phyloP scores from a whole-genome alignment of 2,888 invertebrate species.

The Athalia rosae region DNA sequence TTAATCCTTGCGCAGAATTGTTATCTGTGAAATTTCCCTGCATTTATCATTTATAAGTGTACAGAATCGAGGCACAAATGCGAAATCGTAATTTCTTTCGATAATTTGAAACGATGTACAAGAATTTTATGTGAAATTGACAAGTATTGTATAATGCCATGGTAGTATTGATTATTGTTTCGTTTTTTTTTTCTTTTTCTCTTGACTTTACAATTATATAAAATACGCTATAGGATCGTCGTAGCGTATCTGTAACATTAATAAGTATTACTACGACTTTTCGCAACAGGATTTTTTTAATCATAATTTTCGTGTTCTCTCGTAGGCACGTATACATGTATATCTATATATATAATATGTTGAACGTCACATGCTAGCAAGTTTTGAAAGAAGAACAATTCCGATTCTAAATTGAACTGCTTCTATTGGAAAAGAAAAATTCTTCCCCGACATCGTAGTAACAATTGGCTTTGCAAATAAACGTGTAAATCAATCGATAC shows the following conservation, averaged over 20 bases:
- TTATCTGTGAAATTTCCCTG: not conserved
- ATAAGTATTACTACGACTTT: too few species aligned
- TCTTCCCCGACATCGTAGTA: slow-evolving; percentile 5
- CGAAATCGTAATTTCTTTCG: slow-evolving; percentile 24
- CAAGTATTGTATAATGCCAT: slow-evolving; percentile 23
- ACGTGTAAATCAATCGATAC: slow-evolving; percentile 35
- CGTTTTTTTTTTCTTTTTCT: not conserved
- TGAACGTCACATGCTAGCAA: slow-evolving; percentile 1
- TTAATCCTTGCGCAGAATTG: not conserved
- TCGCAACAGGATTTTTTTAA: too few species aligned
- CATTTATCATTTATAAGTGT: slow-evolving; percentile 6
- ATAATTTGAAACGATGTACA: not conserved
- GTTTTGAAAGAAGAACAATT: not conserved
- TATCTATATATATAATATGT: slow-evolving; percentile 7
- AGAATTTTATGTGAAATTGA: not conserved
- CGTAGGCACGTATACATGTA: too few species aligned
- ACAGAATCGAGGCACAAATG: slow-evolving; percentile 39
- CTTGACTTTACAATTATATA: not conserved
- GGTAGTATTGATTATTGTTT: slow-evolving; percentile 16
- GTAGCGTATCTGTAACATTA: slow-evolving; percentile 1
- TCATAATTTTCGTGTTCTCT: too few species aligned
- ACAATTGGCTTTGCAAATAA: slow-evolving; percentile 9
- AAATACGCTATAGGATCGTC: slow-evolving; percentile 38
- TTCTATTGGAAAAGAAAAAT: slow-evolving; percentile 13
- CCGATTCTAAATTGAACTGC: slow-evolving; percentile 13